Base-by-base conservation (phyloP, 2,797 vertebrate genomes). In the Myotis myotis region DNA sequence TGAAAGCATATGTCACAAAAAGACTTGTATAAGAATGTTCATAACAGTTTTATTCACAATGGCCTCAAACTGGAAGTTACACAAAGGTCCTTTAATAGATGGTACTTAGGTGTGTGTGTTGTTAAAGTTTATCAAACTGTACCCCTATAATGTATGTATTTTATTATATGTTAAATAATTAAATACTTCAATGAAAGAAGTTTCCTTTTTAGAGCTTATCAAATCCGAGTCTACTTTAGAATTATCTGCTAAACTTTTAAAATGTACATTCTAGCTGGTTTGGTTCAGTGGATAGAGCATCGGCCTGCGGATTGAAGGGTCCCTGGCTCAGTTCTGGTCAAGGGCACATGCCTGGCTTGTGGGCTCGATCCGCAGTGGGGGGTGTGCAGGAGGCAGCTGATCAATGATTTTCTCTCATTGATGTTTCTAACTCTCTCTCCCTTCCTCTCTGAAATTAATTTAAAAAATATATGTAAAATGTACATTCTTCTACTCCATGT, bases 81-180 rank as follows among this genome's bases (percentile, higher is more conserved):
- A 33, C 71, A 55, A 72, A 62, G 25, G 13, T 51, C 44, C 16
- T 28, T 86, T 15, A 55, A 8, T 38, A 79, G 49, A 22, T 84
- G 23, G 36, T 70, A 72, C 41, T 57, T 82, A 75, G 6, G 8
- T 66, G 3, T 91, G 33, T 72, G 15, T 80, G 13, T 86, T 82
- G 16, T 91, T 38, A 87, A 47, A 82, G 51, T 22, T 76, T 71
- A 85, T 28, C 38, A 41, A 51, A 68, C 53, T 76, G 5, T 87
- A 80, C 47, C 10, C 12, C 81, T 76, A 68, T n/a, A 20, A 22
- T 41, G n/a, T 25, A 15, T 87, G 6, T 75, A n/a, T 80, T 89
- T 86, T 83, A 89, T 80, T 95, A 36, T 44, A 19, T 78, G 71
- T 23, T 90, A 89, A 79, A 70, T 88, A 62, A 30, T 62, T 62